Evolutionary conservation across 2,888 invertebrate genomes (phyloP).

Genomic region (Drosophila neotestacea): DNA sequence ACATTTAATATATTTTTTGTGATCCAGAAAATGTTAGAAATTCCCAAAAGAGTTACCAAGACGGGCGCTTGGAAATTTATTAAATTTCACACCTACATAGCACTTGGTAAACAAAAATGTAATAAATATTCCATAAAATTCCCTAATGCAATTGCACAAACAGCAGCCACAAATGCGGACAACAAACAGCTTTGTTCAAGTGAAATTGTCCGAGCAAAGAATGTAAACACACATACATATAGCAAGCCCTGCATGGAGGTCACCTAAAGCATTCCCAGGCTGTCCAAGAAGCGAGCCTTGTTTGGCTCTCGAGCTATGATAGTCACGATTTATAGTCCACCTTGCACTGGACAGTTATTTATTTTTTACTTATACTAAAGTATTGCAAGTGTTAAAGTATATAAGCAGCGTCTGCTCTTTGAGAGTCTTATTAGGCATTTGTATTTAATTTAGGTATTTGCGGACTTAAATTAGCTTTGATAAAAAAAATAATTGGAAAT

Average conservation of each 20-base stretch:
- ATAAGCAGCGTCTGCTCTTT: neutral
- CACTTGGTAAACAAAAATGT: slow-evolving; percentile 44
- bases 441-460: neutral
- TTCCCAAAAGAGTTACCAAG: neutral
- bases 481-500: neutral
- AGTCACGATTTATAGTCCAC: slow-evolving; percentile 47
- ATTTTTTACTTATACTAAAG: slow-evolving; percentile 26
- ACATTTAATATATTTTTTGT: neutral
- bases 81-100: slow-evolving; percentile 51
- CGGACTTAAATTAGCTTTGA: neutral
- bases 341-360: slow-evolving; percentile 31
- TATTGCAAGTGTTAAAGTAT: slow-evolving; percentile 1
- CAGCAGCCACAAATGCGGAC: slow-evolving; percentile 41
- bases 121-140: slow-evolving; percentile 58
- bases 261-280: slow-evolving; percentile 15
- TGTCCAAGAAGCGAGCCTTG: slow-evolving; percentile 28
- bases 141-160: slow-evolving; percentile 66
- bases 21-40: neutral
- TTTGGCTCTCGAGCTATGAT: slow-evolving; percentile 36
- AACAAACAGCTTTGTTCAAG: slow-evolving; percentile 36
- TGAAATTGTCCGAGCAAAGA: slow-evolving; percentile 37
- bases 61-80: slow-evolving; percentile 28
- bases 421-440: neutral
- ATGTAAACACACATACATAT: neutral
- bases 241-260: neutral